phyloP scores from a whole-genome alignment of 2,797 vertebrate genomes.

The Florisuga fusca region DNA sequence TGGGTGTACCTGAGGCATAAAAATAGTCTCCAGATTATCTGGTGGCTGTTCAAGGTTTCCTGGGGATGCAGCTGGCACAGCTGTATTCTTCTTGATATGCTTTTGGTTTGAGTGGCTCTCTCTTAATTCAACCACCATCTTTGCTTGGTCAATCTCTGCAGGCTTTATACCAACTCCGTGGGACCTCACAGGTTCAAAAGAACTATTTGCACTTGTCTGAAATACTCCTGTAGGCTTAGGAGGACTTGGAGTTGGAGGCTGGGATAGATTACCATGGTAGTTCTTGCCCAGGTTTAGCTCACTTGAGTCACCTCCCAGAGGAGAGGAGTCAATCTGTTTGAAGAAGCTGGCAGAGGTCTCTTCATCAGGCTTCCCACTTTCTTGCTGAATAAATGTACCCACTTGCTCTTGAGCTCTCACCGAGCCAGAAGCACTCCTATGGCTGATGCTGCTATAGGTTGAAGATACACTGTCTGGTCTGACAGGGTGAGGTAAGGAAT shows the following conservation, averaged over 20 bases:
- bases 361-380: constrained; percentile 89
- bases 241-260: constrained; percentile 90
- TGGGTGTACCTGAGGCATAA: constrained; percentile 65
- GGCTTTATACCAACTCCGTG: constrained; percentile 88
- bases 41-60: constrained; percentile 96
- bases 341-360: constrained; percentile 88
- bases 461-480: constrained; percentile 91
- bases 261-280: constrained; percentile 72
- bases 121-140: constrained; percentile 86
- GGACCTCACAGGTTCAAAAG: constrained; percentile 94
- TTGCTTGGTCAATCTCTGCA: constrained; percentile 88
- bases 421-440: constrained; percentile 80
- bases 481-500: constrained; percentile 77
- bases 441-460: constrained; percentile 89
- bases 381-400: constrained; percentile 95
- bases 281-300: constrained; percentile 49
- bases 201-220: constrained; percentile 97
- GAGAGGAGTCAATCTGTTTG: constrained; percentile 94
- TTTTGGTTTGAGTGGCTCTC: constrained; percentile 67
- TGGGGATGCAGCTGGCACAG: constrained; percentile 68
- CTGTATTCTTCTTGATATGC: not conserved
- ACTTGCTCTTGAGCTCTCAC: constrained; percentile 85
- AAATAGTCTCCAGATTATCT: constrained; percentile 95
- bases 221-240: constrained; percentile 95
- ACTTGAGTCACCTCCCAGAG: constrained; percentile 76